Evolutionary conservation across 1,140 invertebrate species (phyloP), one percentile per base, ranked within the genome.

Genomic region (Listronotus oregonensis): DNA sequence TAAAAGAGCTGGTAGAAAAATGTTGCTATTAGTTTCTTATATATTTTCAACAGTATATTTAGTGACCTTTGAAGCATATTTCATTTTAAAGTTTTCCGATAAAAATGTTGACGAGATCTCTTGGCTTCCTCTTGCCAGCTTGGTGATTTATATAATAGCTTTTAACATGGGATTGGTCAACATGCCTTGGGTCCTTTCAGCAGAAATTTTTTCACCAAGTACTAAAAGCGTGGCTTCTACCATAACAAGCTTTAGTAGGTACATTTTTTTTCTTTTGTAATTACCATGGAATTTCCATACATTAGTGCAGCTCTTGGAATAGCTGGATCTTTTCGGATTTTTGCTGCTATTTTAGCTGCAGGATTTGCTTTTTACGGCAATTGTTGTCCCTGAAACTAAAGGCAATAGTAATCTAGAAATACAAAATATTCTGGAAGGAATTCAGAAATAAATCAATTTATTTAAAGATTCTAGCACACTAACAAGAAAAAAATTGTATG

Each of bases 131-230:
- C 51, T 77, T 12, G 46, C 62, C 14, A 65, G 65, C 42, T 64
- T 77, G n/a, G 47, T 75, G 6, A 47, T 66, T 12, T 77, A 64
- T 47, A 71, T 76, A 3, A 34, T 73, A 5, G 50, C 62, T 27
- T 76, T 73, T 43, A 72, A 70, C 32, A 64, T 70, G 9, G 91
- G 90, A 3, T 88, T 92, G 68, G 92, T 92, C 0, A 90, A 92
- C 0, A 78, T 95, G 9, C 90, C 92, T 0, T 94, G 92, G 91
- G 85, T 91, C 0, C 84, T 95, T 31, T 88, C 93, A 82, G 88
- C 87, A 1, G 91, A 95, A 78, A 84, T 94, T 68, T 91, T 94
- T 69, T 86, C 93, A 0, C 80, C 86, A 0, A 86, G 89, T 69
- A 85, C 91, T 0, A 89, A 91, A 74, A 86, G 89, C 0, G 78